Conservation (phyloP, 2,888 invertebrate species). For the Drosophila falleni region DNA sequence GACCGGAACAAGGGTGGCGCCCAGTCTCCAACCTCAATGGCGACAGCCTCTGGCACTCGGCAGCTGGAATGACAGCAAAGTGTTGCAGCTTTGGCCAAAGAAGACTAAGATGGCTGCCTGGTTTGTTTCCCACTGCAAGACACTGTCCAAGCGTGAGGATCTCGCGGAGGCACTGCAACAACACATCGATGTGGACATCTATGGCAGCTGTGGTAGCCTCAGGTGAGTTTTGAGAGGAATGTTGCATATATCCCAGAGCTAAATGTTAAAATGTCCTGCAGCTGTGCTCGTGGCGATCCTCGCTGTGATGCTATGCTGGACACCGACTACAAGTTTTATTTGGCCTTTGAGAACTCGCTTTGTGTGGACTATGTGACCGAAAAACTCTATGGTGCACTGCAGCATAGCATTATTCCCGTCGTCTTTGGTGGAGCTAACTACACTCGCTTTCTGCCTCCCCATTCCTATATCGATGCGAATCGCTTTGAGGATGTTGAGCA, state of each 20-base stretch:
- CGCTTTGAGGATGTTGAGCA: slow-evolving; percentile 87
- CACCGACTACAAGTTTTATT: slow-evolving; percentile 89
- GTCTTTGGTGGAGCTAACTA: slow-evolving; percentile 90
- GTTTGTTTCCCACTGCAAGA: slow-evolving; percentile 87
- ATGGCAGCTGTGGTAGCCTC: slow-evolving; percentile 87
- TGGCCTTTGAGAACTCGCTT: slow-evolving; percentile 89
- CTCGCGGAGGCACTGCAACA: slow-evolving; percentile 86
- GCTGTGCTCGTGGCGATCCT: slow-evolving; percentile 73
- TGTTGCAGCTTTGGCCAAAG: slow-evolving; percentile 57
- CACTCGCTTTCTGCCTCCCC: slow-evolving; percentile 87
- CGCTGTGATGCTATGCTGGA: slow-evolving; percentile 85
- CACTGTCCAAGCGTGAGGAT: slow-evolving; percentile 85
- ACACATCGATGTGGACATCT: slow-evolving; percentile 88
- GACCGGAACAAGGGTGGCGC: slow-evolving; percentile 76
- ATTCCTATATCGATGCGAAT: slow-evolving; percentile 89
- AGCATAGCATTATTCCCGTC: slow-evolving; percentile 87
- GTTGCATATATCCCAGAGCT: background rate
- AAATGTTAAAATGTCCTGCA: slow-evolving; percentile 48
- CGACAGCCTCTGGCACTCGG: slow-evolving; percentile 51
- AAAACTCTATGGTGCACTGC: slow-evolving; percentile 85
- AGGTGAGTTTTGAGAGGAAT: slow-evolving; percentile 64
- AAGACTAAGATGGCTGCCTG: slow-evolving; percentile 87
- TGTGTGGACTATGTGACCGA: slow-evolving; percentile 90
- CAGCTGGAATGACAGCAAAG: slow-evolving; percentile 58
- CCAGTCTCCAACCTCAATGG: slow-evolving; percentile 74